Conservation (phyloP, 1,140 invertebrate species). For the Reticulitermes speratus region DNA sequence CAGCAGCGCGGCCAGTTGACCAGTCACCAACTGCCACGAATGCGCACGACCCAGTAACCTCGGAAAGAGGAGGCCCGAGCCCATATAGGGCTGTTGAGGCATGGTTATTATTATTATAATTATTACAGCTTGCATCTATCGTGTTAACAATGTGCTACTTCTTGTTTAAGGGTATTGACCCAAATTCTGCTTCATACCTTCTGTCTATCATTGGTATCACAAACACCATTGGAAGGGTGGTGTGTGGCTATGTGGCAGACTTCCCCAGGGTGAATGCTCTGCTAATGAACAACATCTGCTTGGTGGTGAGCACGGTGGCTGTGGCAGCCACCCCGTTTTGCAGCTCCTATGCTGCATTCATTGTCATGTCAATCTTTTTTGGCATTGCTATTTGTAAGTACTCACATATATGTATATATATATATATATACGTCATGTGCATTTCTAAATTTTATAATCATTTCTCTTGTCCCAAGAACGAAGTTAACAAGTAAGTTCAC, state of each 20-base stretch:
- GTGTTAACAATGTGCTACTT: neutral
- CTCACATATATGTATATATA: too few species aligned
- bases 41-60: too few species aligned
- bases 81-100: too few species aligned
- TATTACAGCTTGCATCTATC: too few species aligned
- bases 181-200: slow-evolving; percentile 51
- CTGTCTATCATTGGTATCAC: slow-evolving; percentile 66
- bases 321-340: slow-evolving; percentile 85
- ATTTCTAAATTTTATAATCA: too few species aligned
- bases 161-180: slow-evolving; percentile 31
- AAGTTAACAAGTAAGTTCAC: too few species aligned
- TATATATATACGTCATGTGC: too few species aligned
- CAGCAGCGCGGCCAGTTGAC: too few species aligned
- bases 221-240: slow-evolving; percentile 59
- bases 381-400: slow-evolving; percentile 94
- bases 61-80: too few species aligned
- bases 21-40: too few species aligned
- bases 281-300: slow-evolving; percentile 90
- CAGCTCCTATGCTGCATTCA: slow-evolving; percentile 70
- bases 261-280: slow-evolving; percentile 87
- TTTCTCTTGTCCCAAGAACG: too few species aligned
- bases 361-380: slow-evolving; percentile 86
- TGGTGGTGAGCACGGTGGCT: slow-evolving; percentile 84
- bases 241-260: slow-evolving; percentile 61
- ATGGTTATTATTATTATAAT: too few species aligned